Evolutionary conservation across 2,113 vertebrate genomes (phyloP).

Genomic region (Onychostoma macrolepis): DNA sequence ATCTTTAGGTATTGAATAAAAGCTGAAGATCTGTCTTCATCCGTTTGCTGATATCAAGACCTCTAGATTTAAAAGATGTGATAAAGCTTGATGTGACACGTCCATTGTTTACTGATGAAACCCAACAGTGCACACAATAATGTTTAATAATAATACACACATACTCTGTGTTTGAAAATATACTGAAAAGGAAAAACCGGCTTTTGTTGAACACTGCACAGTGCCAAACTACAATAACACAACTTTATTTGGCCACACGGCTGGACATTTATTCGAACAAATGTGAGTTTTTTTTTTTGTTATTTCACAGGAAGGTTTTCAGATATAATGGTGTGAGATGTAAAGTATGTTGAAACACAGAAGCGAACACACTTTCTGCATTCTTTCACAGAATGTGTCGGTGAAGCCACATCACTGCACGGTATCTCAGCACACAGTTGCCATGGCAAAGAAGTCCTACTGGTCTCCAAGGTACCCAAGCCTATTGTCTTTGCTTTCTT

Average conservation of each 20-base stretch:
- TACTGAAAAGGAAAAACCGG: not conserved
- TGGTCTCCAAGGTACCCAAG: conserved; percentile 83
- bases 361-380: conserved; percentile 67
- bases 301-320: conserved; percentile 15
- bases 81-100: not conserved
- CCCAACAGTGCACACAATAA: not conserved
- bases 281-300: not conserved
- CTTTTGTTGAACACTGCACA: not conserved
- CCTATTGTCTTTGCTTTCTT: conserved; percentile 82
- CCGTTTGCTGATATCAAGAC: not conserved
- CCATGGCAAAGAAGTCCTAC: conserved; percentile 83
- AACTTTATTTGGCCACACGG: not conserved
- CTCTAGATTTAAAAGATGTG: not conserved
- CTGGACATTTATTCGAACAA: not conserved
- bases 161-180: conserved; percentile 3
- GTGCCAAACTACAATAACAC: not conserved
- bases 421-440: conserved; percentile 79
- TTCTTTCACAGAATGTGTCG: conserved; percentile 76
- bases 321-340: not conserved
- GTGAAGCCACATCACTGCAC: conserved; percentile 77
- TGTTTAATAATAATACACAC: conserved; percentile 1
- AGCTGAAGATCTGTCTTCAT: not conserved
- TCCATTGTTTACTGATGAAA: conserved; percentile 1
- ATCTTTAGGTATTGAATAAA: not conserved
- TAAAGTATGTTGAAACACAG: conserved; percentile 11